Evolutionary conservation across 2,888 invertebrate genomes (phyloP), one percentile per base, ranked within the genome.

Genomic region (Toxonevra muliebris): DNA sequence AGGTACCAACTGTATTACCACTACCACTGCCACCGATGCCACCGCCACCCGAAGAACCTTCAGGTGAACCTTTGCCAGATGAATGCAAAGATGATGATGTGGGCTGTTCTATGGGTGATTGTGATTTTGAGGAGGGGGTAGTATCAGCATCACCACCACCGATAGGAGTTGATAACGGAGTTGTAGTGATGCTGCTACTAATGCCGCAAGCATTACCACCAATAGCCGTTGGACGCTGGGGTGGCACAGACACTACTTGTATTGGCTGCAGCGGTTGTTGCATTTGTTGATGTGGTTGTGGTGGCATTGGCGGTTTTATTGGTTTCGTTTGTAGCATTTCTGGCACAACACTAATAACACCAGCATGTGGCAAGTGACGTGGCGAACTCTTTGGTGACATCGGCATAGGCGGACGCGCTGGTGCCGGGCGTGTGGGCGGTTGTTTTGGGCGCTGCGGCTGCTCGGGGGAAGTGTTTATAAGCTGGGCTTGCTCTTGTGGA

Each of bases 341-440:
- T 4, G 85, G 84, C 30, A 80, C 80, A 69, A 85, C 78, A 72
- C 88, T 88, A 10, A 88, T 87, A n/a, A 89, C 88, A 5, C 88
- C 88, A 2, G 86, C 88, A 79, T 87, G 84, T 74, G 87, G 80
- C 77, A 85, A 71, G 61, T 83, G 83, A 52, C 82, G 79, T 15
- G 88, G 86, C 41, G 86, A 85, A 30, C 85, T 85, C 73, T 86
- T 86, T 69, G 88, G 88, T 40, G 88, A 87, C 78, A 86, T 87
- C 13, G 87, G 88, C 71, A 87, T 85, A 5, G 88, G 88, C 9
- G 88, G 89, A 69, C 88, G 84, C 15, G 85, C 85, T 8, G 88
- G 88, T 4, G 76, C 76, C 10, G 88, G 89, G 68, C 88, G 82
- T 17, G 84, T 78, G 1, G 89, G 89, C 41, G 88, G 88, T 74